These are phyloP conservation scores for Drosophila glabriapex DNA, from an alignment of 2,888 invertebrate genomes.

Conservation along the genomic window DNA sequence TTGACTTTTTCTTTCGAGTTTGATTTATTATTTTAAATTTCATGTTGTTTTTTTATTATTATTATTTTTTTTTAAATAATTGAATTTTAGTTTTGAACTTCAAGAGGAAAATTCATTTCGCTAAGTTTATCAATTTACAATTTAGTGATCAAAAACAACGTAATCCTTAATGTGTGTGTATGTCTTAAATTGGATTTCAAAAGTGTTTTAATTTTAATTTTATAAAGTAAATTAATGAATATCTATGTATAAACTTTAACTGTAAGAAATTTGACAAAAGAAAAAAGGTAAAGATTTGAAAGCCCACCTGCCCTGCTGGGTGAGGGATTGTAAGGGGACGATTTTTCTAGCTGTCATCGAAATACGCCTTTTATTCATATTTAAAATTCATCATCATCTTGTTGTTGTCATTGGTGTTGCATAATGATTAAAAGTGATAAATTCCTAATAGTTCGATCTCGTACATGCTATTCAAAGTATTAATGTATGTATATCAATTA, in stretches of 20 bases:
- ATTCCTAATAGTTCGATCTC: slow-evolving; percentile 70
- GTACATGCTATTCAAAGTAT: slow-evolving; percentile 54
- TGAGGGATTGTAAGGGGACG: slow-evolving; percentile 30
- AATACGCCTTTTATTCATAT: slow-evolving; percentile 30
- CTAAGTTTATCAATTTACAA: slow-evolving; percentile 43
- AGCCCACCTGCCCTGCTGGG: slow-evolving; percentile 9
- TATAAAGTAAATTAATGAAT: slow-evolving; percentile 38
- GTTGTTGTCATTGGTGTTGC: slow-evolving; percentile 38
- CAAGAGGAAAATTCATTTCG: slow-evolving; percentile 72
- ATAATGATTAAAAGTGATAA: slow-evolving; percentile 64
- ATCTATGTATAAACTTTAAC: slow-evolving; percentile 11
- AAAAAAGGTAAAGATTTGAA: slow-evolving; percentile 4
- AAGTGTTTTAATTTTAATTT: slow-evolving; percentile 16
- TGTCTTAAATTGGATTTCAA: slow-evolving; percentile 18
- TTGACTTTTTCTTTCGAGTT: slow-evolving; percentile 21
- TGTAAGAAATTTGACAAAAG: slow-evolving; percentile 6
- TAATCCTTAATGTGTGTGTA: slow-evolving; percentile 26
- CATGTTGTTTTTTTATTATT: slow-evolving; percentile 35
- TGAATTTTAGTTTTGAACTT: slow-evolving; percentile 66
- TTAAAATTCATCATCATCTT: slow-evolving; percentile 11
- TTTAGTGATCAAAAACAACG: slow-evolving; percentile 26
- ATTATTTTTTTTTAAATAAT: slow-evolving; percentile 32
- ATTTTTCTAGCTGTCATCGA: slow-evolving; percentile 33
- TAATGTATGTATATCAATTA: slow-evolving; percentile 32
- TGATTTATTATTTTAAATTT: slow-evolving; percentile 57